Percentiles rank a stretch among this genome's conserved stretches.
Conservation (phyloP, 2,797 vertebrate species). For the Sebastolobus altivelis region DNA sequence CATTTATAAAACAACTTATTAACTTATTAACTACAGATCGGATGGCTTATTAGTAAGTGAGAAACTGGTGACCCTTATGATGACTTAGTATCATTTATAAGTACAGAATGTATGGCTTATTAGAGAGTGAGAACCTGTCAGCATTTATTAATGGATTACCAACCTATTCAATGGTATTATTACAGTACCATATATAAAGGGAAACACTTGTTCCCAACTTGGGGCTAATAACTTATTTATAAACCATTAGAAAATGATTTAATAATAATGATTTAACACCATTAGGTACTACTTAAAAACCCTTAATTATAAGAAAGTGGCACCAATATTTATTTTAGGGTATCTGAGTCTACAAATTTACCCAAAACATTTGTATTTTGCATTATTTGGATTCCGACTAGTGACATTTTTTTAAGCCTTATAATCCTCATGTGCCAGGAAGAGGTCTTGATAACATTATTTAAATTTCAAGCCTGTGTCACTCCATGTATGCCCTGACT, state of each 20-base stretch:
- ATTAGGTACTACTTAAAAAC: neutral
- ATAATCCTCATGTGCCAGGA: conserved; percentile 32
- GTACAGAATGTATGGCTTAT: neutral
- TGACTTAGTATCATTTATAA: neutral
- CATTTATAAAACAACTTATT: neutral
- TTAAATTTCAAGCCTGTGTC: conserved; percentile 45
- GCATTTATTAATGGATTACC: neutral
- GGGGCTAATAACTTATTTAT: neutral
- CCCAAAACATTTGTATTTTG: neutral
- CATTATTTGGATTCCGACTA: neutral
- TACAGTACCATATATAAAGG: neutral
- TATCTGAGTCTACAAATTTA: neutral
- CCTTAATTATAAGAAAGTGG: neutral
- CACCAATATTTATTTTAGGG: neutral
- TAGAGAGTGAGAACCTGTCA: neutral
- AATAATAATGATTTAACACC: neutral
- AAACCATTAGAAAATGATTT: neutral
- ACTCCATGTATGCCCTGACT: conserved; percentile 12
- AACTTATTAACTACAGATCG: neutral
- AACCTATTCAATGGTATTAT: neutral
- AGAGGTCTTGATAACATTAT: conserved; percentile 42
- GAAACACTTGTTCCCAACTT: neutral
- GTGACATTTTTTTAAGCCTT: neutral
- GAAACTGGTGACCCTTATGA: neutral
- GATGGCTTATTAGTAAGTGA: neutral